A percentile compares a stretch with the other conserved stretches of the same genome.
These are phyloP conservation scores for Epistrophella euchroma DNA, from an alignment of 2,888 invertebrate genomes.

Conservation along the genomic window DNA sequence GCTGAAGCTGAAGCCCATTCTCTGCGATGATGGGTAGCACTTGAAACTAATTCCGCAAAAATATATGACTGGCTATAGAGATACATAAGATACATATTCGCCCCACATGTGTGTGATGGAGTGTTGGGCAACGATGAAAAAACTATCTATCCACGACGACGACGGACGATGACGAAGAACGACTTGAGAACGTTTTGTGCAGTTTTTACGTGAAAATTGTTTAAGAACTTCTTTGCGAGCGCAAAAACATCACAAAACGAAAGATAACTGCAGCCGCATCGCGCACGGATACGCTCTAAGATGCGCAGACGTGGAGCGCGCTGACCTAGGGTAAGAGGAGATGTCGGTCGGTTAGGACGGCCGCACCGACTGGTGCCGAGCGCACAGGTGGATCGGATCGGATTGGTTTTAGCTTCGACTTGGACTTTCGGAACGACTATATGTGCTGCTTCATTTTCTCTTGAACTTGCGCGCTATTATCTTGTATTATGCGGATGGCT, in stretches of 20 bases:
- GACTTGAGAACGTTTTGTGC: constrained; percentile 73
- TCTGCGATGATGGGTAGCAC: constrained; percentile 71
- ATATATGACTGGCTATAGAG: constrained; percentile 60
- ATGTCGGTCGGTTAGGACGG: neutral
- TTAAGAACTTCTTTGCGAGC: constrained; percentile 65
- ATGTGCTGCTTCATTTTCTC: constrained; percentile 71
- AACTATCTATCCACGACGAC: constrained; percentile 49
- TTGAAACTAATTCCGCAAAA: constrained; percentile 75
- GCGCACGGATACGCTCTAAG: constrained; percentile 64
- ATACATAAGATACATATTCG: constrained; percentile 4
- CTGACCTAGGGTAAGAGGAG: constrained; percentile 71
- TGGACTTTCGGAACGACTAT: constrained; percentile 25
- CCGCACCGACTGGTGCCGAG: constrained; percentile 17
- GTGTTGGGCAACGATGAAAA: constrained; percentile 45
- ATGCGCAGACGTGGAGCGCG: constrained; percentile 33
- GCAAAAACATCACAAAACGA: constrained; percentile 44
- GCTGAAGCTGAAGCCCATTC: constrained; percentile 27
- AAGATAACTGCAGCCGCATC: constrained; percentile 65
- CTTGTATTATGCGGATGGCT: constrained; percentile 72
- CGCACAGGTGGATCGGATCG: constrained; percentile 70
- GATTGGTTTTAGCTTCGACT: constrained; percentile 39
- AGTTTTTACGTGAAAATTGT: constrained; percentile 74
- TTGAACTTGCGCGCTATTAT: constrained; percentile 76
- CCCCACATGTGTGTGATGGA: constrained; percentile 59
- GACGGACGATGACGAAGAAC: constrained; percentile 1